Base-by-base conservation (phyloP, 2,888 invertebrate genomes). In the Acanthococcus lagerstroemiae region DNA sequence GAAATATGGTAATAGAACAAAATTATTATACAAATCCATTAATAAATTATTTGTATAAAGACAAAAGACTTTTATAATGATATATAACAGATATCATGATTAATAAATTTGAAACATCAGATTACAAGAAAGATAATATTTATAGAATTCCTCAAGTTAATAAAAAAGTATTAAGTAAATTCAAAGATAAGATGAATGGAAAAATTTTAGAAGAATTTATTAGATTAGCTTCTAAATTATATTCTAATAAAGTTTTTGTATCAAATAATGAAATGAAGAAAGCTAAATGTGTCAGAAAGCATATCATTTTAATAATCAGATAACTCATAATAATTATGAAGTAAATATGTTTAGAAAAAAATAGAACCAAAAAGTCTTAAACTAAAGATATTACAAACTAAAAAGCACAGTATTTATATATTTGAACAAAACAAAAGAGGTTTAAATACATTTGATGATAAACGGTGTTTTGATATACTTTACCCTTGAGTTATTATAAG, bases 161-260 rank as follows among this genome's bases (percentile, higher is more conserved):
- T n/a, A n/a, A n/a, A n/a, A n/a, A n/a, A n/a, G n/a, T n/a, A n/a
- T n/a, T n/a, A n/a, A n/a, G 54, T 21, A 54, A 12, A 54, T 12
- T 22, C 25, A 22, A 54, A 54, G 54, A 54, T 54, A 19, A 54
- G 25, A 54, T 22, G 25, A 22, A 54, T 54, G 54, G 54, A 54
- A 54, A 54, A 54, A 54, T 24, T 22, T 54, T 54, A n/a, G 9
- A 22, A 22, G 25, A 54, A 54, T 54, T 54, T 54, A 54, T 54
- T 22, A n/a, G 24, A 54, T 12, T 54, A 54, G 24, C 54, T 25
- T 54, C 54, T 22, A 54, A 54, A 54, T 54, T 54, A 54, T 54
- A 54, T 54, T 54, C 54, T 54, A 54, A 54, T 54, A 54, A 54
- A 54, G 25, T 24, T 54, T 54, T 54, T 54, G 22, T 7, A 24